Conservation (phyloP, 2,797 vertebrate species). For the Mormyrops attenuatus region DNA sequence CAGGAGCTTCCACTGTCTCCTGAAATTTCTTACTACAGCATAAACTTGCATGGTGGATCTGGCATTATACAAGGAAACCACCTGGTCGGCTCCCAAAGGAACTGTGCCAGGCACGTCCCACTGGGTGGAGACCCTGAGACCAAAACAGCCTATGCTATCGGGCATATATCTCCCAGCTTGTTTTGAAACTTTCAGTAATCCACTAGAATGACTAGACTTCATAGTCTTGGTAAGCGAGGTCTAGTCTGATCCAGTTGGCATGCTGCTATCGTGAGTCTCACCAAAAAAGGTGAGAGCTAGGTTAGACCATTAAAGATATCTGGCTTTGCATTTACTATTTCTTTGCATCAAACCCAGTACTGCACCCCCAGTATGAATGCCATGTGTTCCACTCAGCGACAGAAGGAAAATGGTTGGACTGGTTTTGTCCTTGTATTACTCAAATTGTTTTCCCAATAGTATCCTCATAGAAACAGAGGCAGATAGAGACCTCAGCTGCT, state of each 20-base stretch:
- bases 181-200: neutral
- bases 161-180: neutral
- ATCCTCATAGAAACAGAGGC: neutral
- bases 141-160: neutral
- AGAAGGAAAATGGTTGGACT: too few species aligned
- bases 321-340: neutral
- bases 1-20: neutral
- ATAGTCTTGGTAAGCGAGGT: neutral
- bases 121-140: neutral
- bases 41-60: neutral
- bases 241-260: neutral
- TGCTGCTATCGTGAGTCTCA: neutral
- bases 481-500: neutral
- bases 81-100: neutral
- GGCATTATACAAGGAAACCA: neutral
- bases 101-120: neutral
- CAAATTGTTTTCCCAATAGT: neutral
- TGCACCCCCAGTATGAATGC: neutral
- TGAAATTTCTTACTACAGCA: neutral
- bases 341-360: neutral
- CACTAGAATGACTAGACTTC: neutral
- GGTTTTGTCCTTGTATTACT: neutral
- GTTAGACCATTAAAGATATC: neutral
- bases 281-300: neutral
- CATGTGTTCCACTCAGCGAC: neutral